Base-by-base conservation (phyloP, 2,113 vertebrate species). In the Chloropsis hardwickii region DNA sequence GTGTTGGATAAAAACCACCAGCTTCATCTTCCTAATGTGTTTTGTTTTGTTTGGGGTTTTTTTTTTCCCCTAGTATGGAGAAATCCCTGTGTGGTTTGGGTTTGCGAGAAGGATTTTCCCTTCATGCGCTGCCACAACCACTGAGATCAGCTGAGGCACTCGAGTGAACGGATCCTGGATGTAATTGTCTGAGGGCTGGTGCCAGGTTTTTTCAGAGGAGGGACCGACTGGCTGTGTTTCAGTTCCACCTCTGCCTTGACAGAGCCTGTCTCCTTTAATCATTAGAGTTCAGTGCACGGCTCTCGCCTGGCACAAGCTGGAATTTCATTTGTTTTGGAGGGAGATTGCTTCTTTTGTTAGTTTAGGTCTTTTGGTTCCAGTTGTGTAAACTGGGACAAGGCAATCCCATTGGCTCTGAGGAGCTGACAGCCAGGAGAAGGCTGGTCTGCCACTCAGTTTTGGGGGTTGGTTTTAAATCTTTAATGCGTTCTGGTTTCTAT, bases 241-340 rank as follows among this genome's bases (percentile, higher is more conserved):
- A 95, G 85, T 64, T 90, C 94, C 86, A 96, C 94, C 93, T 95
- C 94, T 96, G 90, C 92, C 90, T 95, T 73, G 82, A 93, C 90
- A 96, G 95, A 88, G 94, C 94, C 94, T 96, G 96, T 95, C 94
- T 95, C 90, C 73, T 96, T 90, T 83, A 96, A 96, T 96, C 95
- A 96, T 96, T 86, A 95, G 93, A 93, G 94, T 81, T 97, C 93
- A 94, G 86, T 96, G 95, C 90, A 96, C 65, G 86, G 92, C 88
- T 86, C 74, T 65, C 14, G 65, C 88, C 80, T 96, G 93, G 90
- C 94, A 88, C 77, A 2, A 79, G 82, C 12, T 48, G 80, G 67
- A 48, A 86, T 96, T 92, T 84, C 82, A 60, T 95, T 96, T 92
- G 86, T 72, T 96, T 92, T 92, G 94, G 88, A 86, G 73, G 69